Percentiles rank a stretch among this genome's conserved stretches.
Evolutionary conservation across 2,113 vertebrate genomes (phyloP).

Genomic region (Calyptommatus sinebrachiatus): DNA sequence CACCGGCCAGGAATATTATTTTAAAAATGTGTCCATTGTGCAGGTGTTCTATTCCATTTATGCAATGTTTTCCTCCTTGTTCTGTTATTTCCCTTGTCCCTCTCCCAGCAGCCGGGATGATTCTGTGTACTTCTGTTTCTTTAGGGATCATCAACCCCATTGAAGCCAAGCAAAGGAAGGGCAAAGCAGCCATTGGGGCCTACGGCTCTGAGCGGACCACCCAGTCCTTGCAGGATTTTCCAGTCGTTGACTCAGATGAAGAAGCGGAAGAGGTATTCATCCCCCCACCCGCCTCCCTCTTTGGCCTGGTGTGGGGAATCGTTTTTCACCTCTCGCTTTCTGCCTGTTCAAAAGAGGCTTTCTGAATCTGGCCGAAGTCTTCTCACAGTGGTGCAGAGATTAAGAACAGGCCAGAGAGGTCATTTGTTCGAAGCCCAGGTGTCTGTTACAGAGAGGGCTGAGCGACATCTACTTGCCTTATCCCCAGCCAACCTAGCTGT

Average conservation of each 20-base stretch:
- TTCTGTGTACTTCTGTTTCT: background rate
- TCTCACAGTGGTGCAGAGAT: too few relatives aligned
- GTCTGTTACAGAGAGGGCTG: too few relatives aligned
- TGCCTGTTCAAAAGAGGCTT: background rate
- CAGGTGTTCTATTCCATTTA: background rate
- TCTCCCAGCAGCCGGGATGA: background rate
- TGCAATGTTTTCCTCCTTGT: too few relatives aligned
- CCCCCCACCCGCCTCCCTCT: background rate
- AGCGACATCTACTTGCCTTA: too few relatives aligned
- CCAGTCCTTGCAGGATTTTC: conserved; percentile 93
- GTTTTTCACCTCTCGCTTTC: background rate
- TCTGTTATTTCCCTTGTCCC: too few relatives aligned
- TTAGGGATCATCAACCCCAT: conserved; percentile 93
- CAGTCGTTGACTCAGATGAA: conserved; percentile 91
- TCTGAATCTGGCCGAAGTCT: too few relatives aligned
- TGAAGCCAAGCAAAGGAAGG: conserved; percentile 96
- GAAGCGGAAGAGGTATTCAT: conserved; percentile 89
- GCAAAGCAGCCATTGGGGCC: conserved; percentile 96
- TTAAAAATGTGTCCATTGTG: too few relatives aligned
- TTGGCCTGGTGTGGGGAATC: background rate
- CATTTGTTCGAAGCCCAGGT: too few relatives aligned
- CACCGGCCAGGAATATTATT: too few relatives aligned
- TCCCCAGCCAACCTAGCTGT: too few relatives aligned
- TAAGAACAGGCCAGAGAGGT: too few relatives aligned
- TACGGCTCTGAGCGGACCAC: conserved; percentile 91